A percentile compares a stretch with the other conserved stretches of the same genome.
These are phyloP conservation scores for Syngnathus typhle DNA, from an alignment of 2,113 vertebrate species.

Conservation along the genomic window DNA sequence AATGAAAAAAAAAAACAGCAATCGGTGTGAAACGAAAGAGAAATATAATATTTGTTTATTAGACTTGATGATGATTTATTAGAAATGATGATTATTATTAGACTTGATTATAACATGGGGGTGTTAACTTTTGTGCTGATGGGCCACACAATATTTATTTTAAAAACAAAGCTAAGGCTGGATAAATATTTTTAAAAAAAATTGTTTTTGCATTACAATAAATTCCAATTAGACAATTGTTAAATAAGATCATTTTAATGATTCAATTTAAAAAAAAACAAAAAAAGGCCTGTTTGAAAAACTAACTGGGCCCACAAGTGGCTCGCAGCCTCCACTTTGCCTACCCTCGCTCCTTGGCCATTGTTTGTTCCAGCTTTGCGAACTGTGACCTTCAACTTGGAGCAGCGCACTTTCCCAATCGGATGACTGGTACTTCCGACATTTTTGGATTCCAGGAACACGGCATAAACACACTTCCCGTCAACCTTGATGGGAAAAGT, in stretches of 20 bases:
- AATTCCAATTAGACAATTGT: too few relatives aligned
- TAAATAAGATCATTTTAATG: neutral
- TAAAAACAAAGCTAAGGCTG: too few relatives aligned
- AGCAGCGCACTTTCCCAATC: neutral
- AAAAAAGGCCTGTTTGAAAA: neutral
- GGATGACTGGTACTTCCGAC: neutral
- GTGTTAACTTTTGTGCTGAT: too few relatives aligned
- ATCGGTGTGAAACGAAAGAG: too few relatives aligned
- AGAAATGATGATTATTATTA: too few relatives aligned
- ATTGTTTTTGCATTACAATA: too few relatives aligned
- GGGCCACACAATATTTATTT: too few relatives aligned
- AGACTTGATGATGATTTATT: too few relatives aligned
- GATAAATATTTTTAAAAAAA: too few relatives aligned
- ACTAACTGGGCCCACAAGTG: neutral
- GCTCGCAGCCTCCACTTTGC: neutral
- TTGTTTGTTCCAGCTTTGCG: neutral
- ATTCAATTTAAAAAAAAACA: neutral
- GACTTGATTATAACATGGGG: too few relatives aligned
- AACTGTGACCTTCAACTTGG: neutral
- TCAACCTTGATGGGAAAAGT: conserved; percentile 43
- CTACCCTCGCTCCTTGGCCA: neutral
- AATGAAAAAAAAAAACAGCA: too few relatives aligned
- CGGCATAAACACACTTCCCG: conserved; percentile 32
- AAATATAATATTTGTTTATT: too few relatives aligned
- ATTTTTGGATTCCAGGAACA: conserved; percentile 2